A percentile compares a stretch with the other conserved stretches of the same genome.
These are phyloP conservation scores for Ammospiza maritima DNA, from an alignment of 2,797 vertebrate genomes.

Conservation along the genomic window DNA sequence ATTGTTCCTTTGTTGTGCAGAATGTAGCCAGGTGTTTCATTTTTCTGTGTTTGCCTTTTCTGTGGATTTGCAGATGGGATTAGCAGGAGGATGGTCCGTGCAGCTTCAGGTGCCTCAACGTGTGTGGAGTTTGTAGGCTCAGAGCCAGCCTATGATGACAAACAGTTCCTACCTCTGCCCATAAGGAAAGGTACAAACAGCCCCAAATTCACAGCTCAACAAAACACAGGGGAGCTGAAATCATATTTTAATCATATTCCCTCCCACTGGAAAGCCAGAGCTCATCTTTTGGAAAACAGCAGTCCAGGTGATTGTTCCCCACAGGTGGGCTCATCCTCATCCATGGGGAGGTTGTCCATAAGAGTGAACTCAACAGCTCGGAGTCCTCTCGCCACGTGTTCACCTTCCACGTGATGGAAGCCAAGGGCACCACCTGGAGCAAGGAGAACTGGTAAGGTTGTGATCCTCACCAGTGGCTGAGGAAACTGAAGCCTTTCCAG, in stretches of 20 bases:
- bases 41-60: background rate
- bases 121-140: conserved; percentile 85
- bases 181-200: conserved; percentile 85
- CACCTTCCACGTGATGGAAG: conserved; percentile 95
- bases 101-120: conserved; percentile 75
- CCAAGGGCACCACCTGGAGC: conserved; percentile 87
- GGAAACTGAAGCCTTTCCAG: background rate
- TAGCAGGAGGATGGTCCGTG: conserved; percentile 87
- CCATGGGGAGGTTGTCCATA: conserved; percentile 93
- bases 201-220: background rate
- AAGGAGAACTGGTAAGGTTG: conserved; percentile 88
- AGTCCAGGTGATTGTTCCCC: background rate
- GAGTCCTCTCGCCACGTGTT: conserved; percentile 87
- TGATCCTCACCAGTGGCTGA: background rate
- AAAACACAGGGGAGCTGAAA: background rate
- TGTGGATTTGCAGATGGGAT: conserved; percentile 81
- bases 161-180: conserved; percentile 83
- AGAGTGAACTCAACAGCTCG: conserved; percentile 87
- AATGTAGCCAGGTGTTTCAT: background rate
- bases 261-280: background rate
- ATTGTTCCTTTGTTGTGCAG: background rate
- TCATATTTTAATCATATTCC: background rate
- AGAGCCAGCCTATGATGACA: conserved; percentile 76
- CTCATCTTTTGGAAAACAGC: background rate
- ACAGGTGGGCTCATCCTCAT: conserved; percentile 90